A percentile compares a stretch with the other conserved stretches of the same genome.
phyloP scores from a whole-genome alignment of 1,140 invertebrate genomes.

The Uloborus diversus region DNA sequence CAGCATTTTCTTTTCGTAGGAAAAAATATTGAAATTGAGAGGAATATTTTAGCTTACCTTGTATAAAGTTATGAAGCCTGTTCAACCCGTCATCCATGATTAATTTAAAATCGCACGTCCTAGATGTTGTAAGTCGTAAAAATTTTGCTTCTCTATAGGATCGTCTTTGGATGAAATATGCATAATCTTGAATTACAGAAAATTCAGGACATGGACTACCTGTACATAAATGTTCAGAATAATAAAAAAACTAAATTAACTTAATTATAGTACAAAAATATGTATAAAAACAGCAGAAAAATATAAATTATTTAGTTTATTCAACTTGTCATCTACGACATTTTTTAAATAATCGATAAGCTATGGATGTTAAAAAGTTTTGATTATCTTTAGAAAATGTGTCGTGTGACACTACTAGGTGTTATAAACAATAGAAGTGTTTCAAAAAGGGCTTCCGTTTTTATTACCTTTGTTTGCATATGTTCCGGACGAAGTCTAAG shows the following conservation, averaged over 20 bases:
- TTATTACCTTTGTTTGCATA: too few relatives aligned
- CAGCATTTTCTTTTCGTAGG: background rate
- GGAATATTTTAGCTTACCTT: background rate
- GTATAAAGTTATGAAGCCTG: conserved; percentile 6
- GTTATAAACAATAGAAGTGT: too few relatives aligned
- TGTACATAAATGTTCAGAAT: too few relatives aligned
- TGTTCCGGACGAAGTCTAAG: too few relatives aligned
- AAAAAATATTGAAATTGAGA: background rate
- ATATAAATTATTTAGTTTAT: background rate
- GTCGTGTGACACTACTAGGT: too few relatives aligned
- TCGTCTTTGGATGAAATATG: conserved; percentile 44
- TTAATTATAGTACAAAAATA: too few relatives aligned
- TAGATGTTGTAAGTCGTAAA: background rate
- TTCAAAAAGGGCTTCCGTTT: too few relatives aligned
- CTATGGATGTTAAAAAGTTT: background rate
- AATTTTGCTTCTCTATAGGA: conserved; percentile 24
- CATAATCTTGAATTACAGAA: conserved; percentile 36
- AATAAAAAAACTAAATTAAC: too few relatives aligned
- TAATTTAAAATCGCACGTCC: conserved; percentile 4
- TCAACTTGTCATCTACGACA: too few relatives aligned
- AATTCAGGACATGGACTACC: conserved; percentile 42
- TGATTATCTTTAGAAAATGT: background rate
- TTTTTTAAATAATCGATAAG: too few relatives aligned
- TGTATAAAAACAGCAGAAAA: too few relatives aligned
- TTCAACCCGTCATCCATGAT: conserved; percentile 1